phyloP scores from a whole-genome alignment of 92 coral and sea anemone species.

The Siderastrea siderea region DNA sequence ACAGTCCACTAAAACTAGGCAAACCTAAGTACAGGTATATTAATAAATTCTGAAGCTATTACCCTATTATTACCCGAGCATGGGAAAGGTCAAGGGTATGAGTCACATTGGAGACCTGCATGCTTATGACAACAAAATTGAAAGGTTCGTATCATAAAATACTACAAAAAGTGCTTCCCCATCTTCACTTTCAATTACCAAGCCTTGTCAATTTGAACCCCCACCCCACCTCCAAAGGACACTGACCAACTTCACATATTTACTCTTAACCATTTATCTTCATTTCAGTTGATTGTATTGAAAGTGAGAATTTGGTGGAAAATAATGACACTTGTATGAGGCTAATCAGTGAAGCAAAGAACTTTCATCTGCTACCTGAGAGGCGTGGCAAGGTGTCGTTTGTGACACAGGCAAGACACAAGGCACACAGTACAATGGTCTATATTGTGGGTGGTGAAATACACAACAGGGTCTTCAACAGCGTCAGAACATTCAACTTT shows the following conservation, averaged over 20 bases:
- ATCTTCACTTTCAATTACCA: too few species aligned
- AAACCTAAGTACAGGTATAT: too few species aligned
- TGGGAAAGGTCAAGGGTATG: too few species aligned
- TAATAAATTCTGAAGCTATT: too few species aligned
- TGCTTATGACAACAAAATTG: too few species aligned
- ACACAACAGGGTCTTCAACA: slow-evolving; percentile 91
- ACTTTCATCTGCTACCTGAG: slow-evolving; percentile 93
- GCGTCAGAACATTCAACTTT: slow-evolving; percentile 83
- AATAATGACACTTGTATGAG: slow-evolving; percentile 83
- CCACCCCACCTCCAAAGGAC: background rate
- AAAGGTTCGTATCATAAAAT: background rate
- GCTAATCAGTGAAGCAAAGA: slow-evolving; percentile 90
- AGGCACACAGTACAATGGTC: slow-evolving; percentile 79
- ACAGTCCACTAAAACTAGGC: too few species aligned
- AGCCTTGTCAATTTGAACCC: background rate
- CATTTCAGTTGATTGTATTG: slow-evolving; percentile 90
- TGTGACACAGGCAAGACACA: slow-evolving; percentile 72
- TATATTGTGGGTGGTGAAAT: slow-evolving; percentile 96
- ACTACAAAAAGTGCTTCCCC: too few species aligned
- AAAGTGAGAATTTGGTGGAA: slow-evolving; percentile 88
- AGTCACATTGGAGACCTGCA: too few species aligned
- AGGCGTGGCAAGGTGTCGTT: slow-evolving; percentile 81
- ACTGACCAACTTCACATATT: background rate
- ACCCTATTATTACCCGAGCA: too few species aligned
- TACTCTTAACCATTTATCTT: background rate